Base-by-base conservation (phyloP, 2,888 invertebrate species). In the Heliconius sara region DNA sequence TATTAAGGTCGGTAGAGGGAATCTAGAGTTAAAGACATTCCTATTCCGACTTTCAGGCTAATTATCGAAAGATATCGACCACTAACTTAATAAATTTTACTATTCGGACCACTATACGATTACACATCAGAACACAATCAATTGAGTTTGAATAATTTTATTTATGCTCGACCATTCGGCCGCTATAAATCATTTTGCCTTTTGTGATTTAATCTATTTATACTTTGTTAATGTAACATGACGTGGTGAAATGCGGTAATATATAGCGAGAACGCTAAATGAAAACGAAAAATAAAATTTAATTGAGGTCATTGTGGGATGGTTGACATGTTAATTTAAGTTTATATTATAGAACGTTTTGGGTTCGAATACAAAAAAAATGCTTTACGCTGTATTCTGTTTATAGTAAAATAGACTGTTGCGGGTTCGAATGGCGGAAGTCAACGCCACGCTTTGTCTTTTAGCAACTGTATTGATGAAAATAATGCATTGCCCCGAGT, bases 181-280 rank as follows among this genome's bases (percentile, higher is more conserved):
- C 60, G 30, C 12, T 19, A 75, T 75, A 22, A 65, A 75, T 75
- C 75, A 75, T 65, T 65, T 63, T 27, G 47, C 75, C 65, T 75
- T 73, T 75, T 75, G 65, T 75, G 65, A 75, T 27, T 75, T 43
- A 75, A 65, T 75, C 63, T 75, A 65, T 75, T 75, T 75, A 75
- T 75, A 65, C 27, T 43, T 43, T 75, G 75, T 65, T 65, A 75
- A 63, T 65, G 63, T 57, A 27, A 65, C 25, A 34, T 72, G 63
- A 73, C 57, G 60, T 60, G 9, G 57, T n/a, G 73, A 74, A n/a
- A 25, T 65, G 65, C 34, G 30, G 30, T 13, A 13, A 34, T 60
- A 52, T 52, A 52, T 16, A 10, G 30, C 25, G 16, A 1, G 39
- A n/a, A 16, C 22, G 13, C 6, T 12, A 43, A 16, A 25, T 70